Percentiles rank a stretch among this genome's conserved stretches.
These are phyloP conservation scores for Zaprionus gabonicus DNA, from an alignment of 1,140 invertebrate species.

Conservation along the genomic window DNA sequence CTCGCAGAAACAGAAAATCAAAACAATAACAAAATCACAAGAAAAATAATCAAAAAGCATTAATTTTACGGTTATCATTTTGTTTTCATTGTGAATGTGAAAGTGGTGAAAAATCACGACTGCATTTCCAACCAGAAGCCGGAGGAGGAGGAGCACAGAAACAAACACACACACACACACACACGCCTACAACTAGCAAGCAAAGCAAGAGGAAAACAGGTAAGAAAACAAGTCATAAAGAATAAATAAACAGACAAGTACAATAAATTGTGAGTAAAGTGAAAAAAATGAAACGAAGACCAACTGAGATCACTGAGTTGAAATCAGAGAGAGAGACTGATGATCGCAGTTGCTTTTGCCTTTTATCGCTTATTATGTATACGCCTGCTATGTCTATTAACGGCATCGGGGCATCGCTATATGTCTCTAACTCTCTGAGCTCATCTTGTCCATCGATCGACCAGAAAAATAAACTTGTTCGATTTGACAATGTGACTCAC, in stretches of 20 bases:
- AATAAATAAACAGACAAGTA: slow-evolving; percentile 16
- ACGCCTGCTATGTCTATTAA: slow-evolving; percentile 61
- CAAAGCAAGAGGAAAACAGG: slow-evolving; percentile 32
- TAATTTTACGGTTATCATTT: slow-evolving; percentile 40
- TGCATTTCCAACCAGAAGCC: slow-evolving; percentile 27
- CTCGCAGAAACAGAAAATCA: slow-evolving; percentile 10
- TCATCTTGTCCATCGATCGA: slow-evolving; percentile 50
- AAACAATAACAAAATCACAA: slow-evolving; percentile 9
- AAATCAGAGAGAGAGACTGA: background rate
- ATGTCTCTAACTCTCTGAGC: slow-evolving; percentile 45
- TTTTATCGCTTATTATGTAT: slow-evolving; percentile 10
- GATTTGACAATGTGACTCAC: background rate
- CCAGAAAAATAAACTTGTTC: slow-evolving; percentile 61
- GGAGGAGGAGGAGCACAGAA: slow-evolving; percentile 25
- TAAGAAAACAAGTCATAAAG: slow-evolving; percentile 22
- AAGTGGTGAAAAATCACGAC: slow-evolving; percentile 56
- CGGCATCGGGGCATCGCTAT: slow-evolving; percentile 40
- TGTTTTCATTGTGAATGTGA: slow-evolving; percentile 56
- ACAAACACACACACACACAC: slow-evolving; percentile 14
- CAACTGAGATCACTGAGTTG: slow-evolving; percentile 18
- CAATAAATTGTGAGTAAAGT: slow-evolving; percentile 26
- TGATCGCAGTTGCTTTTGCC: slow-evolving; percentile 19
- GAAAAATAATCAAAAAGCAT: slow-evolving; percentile 40
- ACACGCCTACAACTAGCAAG: slow-evolving; percentile 3
- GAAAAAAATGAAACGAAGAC: background rate